Base-by-base conservation (phyloP, 2,888 invertebrate genomes). In the Acrobasis repandana region DNA sequence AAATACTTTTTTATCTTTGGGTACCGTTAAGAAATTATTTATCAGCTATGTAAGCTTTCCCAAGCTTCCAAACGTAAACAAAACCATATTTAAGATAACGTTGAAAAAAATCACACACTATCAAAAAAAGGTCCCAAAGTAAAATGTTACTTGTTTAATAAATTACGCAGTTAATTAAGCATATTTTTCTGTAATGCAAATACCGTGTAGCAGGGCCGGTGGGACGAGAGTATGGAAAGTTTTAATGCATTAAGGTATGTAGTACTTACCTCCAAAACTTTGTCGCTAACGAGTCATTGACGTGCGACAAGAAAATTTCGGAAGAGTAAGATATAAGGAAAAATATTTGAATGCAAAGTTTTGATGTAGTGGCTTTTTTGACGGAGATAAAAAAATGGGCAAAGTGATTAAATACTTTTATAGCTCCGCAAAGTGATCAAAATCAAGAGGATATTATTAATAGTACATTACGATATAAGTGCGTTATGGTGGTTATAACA, bases 111-210 rank as follows among this genome's bases (percentile, higher is more conserved):
- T 52, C 52, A 59, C 52, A 51, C 33, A 51, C 36, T 18, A 16
- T 48, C 16, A 9, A 28, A 18, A 46, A 50, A 43, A 46, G 60
- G 62, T 70, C 68, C 68, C 71, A 74, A 70, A 71, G 65, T 69
- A 67, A 70, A 74, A 72, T 67, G 75, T 70, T 75, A 64, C 65
- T 66, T 66, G 63, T 68, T 68, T 65, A n/a, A 68, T 68, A 63
- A 67, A 65, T 71, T 74, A 75, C 72, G 70, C 68, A 66, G 65
- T 72, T 76, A 73, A 82, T 83, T 78, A 75, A 73, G 73, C 70
- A 75, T 72, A 80, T 86, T 85, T 87, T 85, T 85, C 75, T 76
- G 77, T 79, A 85, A 89, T 88, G 88, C 78, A 77, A 77, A 82
- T 82, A 73, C 79, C 85, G 63, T 87, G 85, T 86, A 77, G 72